Evolutionary conservation across 2,113 vertebrate genomes (phyloP), one percentile per base, ranked within the genome.

Genomic region (Platichthys stellatus): DNA sequence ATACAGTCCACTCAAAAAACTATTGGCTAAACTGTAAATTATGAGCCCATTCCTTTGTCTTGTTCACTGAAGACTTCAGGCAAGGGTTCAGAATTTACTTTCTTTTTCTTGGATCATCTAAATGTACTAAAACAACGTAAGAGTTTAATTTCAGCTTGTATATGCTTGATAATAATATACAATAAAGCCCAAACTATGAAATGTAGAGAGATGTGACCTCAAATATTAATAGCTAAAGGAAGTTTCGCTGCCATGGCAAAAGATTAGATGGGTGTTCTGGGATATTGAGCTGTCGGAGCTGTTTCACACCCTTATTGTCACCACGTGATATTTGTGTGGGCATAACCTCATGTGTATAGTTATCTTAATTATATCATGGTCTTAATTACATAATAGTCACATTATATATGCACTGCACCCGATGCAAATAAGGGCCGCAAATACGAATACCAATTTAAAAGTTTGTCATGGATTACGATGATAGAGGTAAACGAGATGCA

Each of bases 351-450:
- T 1, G 15, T 53, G 38, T 31, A 51, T 65, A 18, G 61, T 76
- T 63, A 47, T 56, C 12, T 59, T 63, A 76, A 76, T 74, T 76
- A 58, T 4, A 64, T 56, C 43, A 26, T 40, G 58, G 53, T 58
- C 43, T 43, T 76, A 56, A 81, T 83, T 75, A 59, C 38, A 45
- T 47, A n/a, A 59, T 24, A 38, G 72, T 79, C 57, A 35, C 35
- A 60, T 79, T 72, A 11, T 57, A 21, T 51, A 14, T 43, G 49
- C 10, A 51, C 15, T 24, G 3, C 18, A 59, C n/a, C 12, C 47
- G 20, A 24, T 15, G 10, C 38, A 63, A 63, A 63, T 43, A 18
- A 24, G 7, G 56, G 35, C 26, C n/a, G 13, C 24, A 78, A 56
- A 57, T 67, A 63, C 6, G 63, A 3, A 20, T 7, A 68, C 69